A percentile compares a stretch with the other conserved stretches of the same genome.
Conservation (phyloP, 2,797 vertebrate genomes). For the Odontamblyopus rebecca region DNA sequence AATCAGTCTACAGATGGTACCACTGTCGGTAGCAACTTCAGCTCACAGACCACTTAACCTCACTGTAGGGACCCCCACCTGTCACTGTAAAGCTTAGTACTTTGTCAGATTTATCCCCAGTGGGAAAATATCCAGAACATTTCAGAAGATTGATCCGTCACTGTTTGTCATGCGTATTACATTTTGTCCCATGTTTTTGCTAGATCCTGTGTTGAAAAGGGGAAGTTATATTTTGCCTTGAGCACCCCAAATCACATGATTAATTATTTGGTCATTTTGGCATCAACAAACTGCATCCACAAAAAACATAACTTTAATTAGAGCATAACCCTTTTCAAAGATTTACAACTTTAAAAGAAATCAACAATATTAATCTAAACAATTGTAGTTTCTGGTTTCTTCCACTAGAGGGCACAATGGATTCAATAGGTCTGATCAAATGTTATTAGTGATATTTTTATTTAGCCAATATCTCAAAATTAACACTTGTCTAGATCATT, state of each 20-base stretch:
- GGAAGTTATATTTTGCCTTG: slow-evolving; percentile 1
- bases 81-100: not conserved
- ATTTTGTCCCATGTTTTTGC: not conserved
- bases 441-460: not conserved
- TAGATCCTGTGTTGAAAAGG: not conserved
- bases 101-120: slow-evolving; percentile 7
- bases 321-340: not conserved
- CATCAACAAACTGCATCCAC: not conserved
- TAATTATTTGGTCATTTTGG: not conserved
- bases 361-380: not conserved
- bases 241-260: slow-evolving; percentile 3
- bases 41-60: slow-evolving; percentile 1
- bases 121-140: slow-evolving; percentile 7
- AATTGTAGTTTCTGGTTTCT: not conserved
- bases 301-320: not conserved
- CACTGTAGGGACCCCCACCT: not conserved
- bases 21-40: slow-evolving; percentile 4
- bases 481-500: not conserved
- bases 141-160: slow-evolving; percentile 9
- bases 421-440: slow-evolving; percentile 19
- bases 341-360: not conserved
- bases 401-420: slow-evolving; percentile 60
- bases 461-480: not conserved
- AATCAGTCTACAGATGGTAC: not conserved
- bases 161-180: slow-evolving; percentile 6